A percentile compares a stretch with the other conserved stretches of the same genome.
phyloP scores from a whole-genome alignment of 2,113 vertebrate genomes.

The Cromileptes altivelis region DNA sequence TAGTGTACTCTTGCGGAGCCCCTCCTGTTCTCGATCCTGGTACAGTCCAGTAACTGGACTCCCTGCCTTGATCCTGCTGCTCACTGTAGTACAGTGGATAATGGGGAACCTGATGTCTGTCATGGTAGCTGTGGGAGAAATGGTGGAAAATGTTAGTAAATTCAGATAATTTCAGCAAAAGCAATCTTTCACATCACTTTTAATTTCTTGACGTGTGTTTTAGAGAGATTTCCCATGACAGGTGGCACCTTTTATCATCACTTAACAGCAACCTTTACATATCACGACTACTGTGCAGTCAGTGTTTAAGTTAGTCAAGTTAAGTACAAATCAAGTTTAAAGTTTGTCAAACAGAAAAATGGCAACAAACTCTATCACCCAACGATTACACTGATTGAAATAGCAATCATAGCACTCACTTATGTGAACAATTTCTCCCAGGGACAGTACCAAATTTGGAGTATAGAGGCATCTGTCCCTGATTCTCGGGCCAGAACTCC shows the following conservation, averaged over 20 bases:
- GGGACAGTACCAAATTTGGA: constrained; percentile 76
- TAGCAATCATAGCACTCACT: constrained; percentile 52
- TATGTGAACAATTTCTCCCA: constrained; percentile 69
- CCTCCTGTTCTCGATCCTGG: constrained; percentile 70
- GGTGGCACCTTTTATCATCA: neutral
- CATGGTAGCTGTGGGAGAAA: constrained; percentile 69
- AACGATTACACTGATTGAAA: neutral
- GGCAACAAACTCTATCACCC: neutral
- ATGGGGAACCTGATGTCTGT: constrained; percentile 66
- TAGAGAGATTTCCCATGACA: neutral
- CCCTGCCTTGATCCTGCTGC: constrained; percentile 60
- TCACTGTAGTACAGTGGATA: constrained; percentile 64
- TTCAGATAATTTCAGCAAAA: neutral
- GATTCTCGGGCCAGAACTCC: constrained; percentile 78
- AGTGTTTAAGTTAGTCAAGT: neutral
- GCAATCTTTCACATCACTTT: neutral
- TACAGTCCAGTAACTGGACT: constrained; percentile 69
- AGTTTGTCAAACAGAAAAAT: constrained; percentile 4
- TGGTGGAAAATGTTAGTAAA: constrained; percentile 12
- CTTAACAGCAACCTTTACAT: neutral
- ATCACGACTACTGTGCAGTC: neutral
- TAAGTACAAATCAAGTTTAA: neutral
- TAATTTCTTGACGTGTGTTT: neutral
- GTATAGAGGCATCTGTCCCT: constrained; percentile 63
- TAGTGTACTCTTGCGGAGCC: constrained; percentile 61